Conservation (phyloP, 2,888 invertebrate genomes). For the Drosophila diplacantha region DNA sequence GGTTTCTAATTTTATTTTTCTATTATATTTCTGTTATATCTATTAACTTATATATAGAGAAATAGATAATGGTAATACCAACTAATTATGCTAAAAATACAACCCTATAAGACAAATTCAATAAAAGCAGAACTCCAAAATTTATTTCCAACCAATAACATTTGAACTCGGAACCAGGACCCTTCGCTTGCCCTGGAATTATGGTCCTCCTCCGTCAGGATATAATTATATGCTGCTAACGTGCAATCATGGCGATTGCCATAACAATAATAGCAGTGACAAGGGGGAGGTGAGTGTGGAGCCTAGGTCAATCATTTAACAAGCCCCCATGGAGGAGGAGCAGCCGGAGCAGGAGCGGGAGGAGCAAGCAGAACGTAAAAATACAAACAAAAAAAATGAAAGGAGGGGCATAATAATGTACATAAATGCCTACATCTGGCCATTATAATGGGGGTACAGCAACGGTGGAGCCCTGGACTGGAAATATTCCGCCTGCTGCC, state of each 20-base stretch:
- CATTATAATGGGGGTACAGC: constrained; percentile 35
- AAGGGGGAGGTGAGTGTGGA: constrained; percentile 12
- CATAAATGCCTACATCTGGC: constrained; percentile 37
- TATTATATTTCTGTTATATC: too few species aligned
- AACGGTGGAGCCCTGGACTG: constrained; percentile 26
- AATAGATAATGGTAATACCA: too few species aligned
- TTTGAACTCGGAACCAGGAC: background rate
- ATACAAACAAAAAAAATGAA: constrained; percentile 22
- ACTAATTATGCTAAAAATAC: background rate
- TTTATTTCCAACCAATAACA: constrained; percentile 6
- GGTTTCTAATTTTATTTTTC: background rate
- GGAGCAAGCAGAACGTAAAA: constrained; percentile 38
- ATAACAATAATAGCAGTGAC: constrained; percentile 27
- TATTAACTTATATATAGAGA: too few species aligned
- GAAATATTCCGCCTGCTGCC: constrained; percentile 34
- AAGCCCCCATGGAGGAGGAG: constrained; percentile 23
- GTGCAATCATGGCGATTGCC: constrained; percentile 60
- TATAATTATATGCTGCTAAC: constrained; percentile 40
- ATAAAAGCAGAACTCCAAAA: constrained; percentile 1
- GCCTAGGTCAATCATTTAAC: constrained; percentile 44
- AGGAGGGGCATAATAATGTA: constrained; percentile 35
- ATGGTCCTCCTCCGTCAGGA: constrained; percentile 9
- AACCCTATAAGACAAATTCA: too few species aligned
- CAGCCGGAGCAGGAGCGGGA: background rate
- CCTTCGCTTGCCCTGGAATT: constrained; percentile 11